phyloP scores from a whole-genome alignment of 2,888 invertebrate species.

The Gortyna flavago region DNA sequence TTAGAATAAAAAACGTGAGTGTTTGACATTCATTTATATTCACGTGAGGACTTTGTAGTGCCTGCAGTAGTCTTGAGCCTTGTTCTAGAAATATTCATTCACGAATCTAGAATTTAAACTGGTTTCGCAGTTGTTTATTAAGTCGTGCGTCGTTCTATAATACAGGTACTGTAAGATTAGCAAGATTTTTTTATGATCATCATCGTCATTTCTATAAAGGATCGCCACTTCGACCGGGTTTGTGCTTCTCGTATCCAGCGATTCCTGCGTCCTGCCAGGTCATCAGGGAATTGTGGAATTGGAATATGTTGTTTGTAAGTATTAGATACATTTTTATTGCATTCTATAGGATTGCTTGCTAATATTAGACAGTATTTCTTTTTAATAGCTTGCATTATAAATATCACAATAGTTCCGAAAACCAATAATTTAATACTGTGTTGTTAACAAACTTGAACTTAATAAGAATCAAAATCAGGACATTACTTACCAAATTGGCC shows the following conservation, averaged over 20 bases:
- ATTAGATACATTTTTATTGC: not conserved
- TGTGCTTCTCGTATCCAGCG: not conserved
- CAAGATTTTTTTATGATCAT: not conserved
- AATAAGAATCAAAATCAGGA: constrained; percentile 11
- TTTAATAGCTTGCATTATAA: not conserved
- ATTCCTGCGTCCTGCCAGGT: not conserved
- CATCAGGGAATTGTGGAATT: not conserved
- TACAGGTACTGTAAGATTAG: not conserved
- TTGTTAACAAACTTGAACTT: not conserved
- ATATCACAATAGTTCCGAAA: not conserved
- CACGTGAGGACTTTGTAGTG: constrained; percentile 6
- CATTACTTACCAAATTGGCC: not conserved
- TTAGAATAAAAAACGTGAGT: constrained; percentile 24
- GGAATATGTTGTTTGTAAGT: not conserved
- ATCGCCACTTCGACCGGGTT: not conserved
- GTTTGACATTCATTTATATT: constrained; percentile 25
- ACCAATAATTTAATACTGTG: not conserved
- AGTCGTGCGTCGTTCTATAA: not conserved
- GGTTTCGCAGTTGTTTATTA: not conserved
- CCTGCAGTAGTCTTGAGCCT: not conserved
- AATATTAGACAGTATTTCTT: not conserved
- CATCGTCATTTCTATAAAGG: not conserved
- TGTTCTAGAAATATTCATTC: constrained; percentile 15
- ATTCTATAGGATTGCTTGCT: not conserved
- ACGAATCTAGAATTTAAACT: not conserved